A percentile compares a stretch with the other conserved stretches of the same genome.
Evolutionary conservation across 2,888 invertebrate species (phyloP).

Genomic region (Rapana venosa): DNA sequence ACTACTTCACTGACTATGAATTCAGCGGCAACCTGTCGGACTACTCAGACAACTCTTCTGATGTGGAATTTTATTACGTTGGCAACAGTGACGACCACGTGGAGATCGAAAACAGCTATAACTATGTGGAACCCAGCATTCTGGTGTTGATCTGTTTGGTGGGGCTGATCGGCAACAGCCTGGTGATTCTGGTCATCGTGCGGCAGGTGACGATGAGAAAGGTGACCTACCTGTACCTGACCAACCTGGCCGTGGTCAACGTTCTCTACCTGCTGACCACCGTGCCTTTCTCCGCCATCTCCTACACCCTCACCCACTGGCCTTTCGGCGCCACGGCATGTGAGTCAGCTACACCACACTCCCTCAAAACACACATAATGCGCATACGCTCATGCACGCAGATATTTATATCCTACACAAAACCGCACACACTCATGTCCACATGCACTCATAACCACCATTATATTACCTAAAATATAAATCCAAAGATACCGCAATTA

Average conservation of each 20-base stretch:
- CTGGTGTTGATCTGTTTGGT: conserved; percentile 21
- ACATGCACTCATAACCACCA: too few species aligned
- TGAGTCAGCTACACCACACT: conserved; percentile 78
- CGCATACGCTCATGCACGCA: not conserved
- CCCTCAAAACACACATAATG: not conserved
- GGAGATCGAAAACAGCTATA: not conserved
- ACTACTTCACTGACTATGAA: not conserved
- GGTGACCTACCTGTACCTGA: conserved; percentile 58
- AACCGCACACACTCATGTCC: too few species aligned
- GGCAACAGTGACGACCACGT: not conserved
- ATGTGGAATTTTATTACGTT: not conserved
- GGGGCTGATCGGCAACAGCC: conserved; percentile 47
- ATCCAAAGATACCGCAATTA: too few species aligned
- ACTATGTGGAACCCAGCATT: conserved; percentile 13
- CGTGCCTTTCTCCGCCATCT: conserved; percentile 92
- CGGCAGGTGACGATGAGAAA: conserved; percentile 53
- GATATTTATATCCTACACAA: not conserved
- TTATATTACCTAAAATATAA: too few species aligned
- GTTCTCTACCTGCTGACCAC: conserved; percentile 92
- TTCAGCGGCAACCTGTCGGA: not conserved
- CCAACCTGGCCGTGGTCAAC: conserved; percentile 82
- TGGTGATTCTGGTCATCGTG: conserved; percentile 50
- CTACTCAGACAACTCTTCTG: not conserved
- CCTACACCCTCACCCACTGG: conserved; percentile 90
- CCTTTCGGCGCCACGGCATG: conserved; percentile 93